Evolutionary conservation across 2,113 vertebrate genomes (phyloP).

Genomic region (Myanophis thanlyinensis): DNA sequence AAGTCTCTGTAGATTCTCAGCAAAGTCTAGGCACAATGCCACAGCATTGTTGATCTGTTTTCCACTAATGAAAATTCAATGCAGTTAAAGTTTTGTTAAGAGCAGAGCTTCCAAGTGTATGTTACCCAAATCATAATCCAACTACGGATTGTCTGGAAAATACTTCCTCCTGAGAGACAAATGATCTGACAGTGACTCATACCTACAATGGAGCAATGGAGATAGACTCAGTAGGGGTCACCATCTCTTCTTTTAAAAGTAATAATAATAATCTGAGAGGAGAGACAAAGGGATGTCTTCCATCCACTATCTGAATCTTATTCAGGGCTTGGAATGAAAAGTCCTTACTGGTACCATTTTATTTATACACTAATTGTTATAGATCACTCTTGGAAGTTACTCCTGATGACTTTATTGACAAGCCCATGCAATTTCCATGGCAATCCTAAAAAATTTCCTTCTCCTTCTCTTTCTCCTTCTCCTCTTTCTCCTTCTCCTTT

Average conservation of each 20-base stretch:
- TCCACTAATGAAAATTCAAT: constrained; percentile 47
- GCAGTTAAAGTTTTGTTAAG: constrained; percentile 43
- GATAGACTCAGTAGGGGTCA: background rate
- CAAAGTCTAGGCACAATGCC: constrained; percentile 53
- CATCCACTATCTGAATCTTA: background rate
- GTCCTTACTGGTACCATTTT: background rate
- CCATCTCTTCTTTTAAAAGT: background rate
- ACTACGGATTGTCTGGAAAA: constrained; percentile 1
- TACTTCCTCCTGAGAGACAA: background rate
- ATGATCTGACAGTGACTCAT: background rate
- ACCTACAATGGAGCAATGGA: background rate
- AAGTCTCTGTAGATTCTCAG: constrained; percentile 39
- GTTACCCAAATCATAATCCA: constrained; percentile 1
- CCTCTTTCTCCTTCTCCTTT: background rate
- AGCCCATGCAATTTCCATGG: background rate
- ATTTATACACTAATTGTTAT: background rate
- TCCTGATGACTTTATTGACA: background rate
- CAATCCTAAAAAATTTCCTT: background rate
- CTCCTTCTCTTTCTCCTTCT: background rate
- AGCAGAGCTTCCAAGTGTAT: constrained; percentile 1
- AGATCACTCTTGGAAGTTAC: background rate
- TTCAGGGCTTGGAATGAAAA: background rate
- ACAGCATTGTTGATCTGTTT: constrained; percentile 56
- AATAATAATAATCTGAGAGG: background rate
- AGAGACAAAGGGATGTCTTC: background rate